Conservation (phyloP, 2,113 vertebrate genomes). For the Sclerurus mexicanus region DNA sequence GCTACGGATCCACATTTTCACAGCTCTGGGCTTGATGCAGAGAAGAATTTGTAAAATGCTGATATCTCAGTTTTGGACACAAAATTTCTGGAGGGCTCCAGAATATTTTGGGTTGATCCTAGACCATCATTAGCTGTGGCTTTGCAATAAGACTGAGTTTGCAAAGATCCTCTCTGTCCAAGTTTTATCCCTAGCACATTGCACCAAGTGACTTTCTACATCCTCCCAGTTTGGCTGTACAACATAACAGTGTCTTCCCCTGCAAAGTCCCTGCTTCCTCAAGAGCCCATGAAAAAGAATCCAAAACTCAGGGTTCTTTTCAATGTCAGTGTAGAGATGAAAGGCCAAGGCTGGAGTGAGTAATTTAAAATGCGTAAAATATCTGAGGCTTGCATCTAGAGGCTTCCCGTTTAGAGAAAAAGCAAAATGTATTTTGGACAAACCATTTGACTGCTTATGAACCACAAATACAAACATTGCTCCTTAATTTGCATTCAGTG, state of each 20-base stretch:
- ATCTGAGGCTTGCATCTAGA: slow-evolving; percentile 10
- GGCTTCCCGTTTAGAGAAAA: slow-evolving; percentile 41
- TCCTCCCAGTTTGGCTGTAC: neutral
- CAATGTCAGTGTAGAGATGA: slow-evolving; percentile 14
- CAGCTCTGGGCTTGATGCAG: neutral
- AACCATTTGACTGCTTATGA: slow-evolving; percentile 66
- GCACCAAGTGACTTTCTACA: neutral
- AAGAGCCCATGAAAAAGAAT: neutral
- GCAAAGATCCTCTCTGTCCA: neutral
- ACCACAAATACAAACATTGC: slow-evolving; percentile 58
- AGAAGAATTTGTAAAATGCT: neutral
- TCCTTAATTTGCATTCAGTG: slow-evolving; percentile 67
- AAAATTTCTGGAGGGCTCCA: neutral
- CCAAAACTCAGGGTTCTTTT: slow-evolving; percentile 21
- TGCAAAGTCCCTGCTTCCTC: neutral
- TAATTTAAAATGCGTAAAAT: slow-evolving; percentile 56
- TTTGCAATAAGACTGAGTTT: neutral
- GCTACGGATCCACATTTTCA: neutral
- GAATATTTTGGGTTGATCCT: neutral
- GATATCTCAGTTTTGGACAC: too few species aligned
- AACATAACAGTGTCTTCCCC: neutral
- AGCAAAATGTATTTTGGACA: slow-evolving; percentile 60
- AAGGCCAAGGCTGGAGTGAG: slow-evolving; percentile 22
- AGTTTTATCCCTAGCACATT: neutral
- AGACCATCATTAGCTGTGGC: neutral